Conservation (phyloP, 2,888 invertebrate genomes). For the Pinctada fucata region DNA sequence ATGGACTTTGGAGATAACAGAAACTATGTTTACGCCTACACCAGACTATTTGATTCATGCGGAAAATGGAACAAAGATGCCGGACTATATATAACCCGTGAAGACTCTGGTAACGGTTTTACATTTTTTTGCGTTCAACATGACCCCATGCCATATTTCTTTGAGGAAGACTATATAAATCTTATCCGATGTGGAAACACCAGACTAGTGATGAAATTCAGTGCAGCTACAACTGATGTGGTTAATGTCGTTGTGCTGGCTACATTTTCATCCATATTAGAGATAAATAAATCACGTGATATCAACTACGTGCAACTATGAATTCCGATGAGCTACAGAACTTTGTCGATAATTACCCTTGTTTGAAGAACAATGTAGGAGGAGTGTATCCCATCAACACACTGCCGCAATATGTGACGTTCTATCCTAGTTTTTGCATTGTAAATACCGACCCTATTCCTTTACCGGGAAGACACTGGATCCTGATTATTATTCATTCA, state of each 20-base stretch:
- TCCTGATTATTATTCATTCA: slow-evolving; percentile 12
- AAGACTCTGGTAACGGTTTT: slow-evolving; percentile 23
- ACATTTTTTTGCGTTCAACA: slow-evolving; percentile 9
- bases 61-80: too few relatives aligned
- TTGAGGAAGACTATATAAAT: slow-evolving; percentile 19
- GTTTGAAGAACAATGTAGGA: slow-evolving; percentile 8
- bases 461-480: slow-evolving; percentile 25
- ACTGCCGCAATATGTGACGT: slow-evolving; percentile 5
- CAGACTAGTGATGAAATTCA: slow-evolving; percentile 24
- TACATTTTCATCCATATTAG: neutral
- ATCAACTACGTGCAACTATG: slow-evolving; percentile 20
- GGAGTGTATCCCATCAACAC: slow-evolving; percentile 13
- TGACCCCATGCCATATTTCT: slow-evolving; percentile 3
- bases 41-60: slow-evolving; percentile 9
- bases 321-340: slow-evolving; percentile 11
- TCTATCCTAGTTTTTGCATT: slow-evolving; percentile 10
- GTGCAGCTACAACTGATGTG: neutral
- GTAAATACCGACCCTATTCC: slow-evolving; percentile 22
- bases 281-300: slow-evolving; percentile 3
- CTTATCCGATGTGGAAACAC: slow-evolving; percentile 20
- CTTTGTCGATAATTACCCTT: neutral
- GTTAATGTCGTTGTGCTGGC: neutral
- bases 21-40: slow-evolving; percentile 2
- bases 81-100: slow-evolving; percentile 9
- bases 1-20: slow-evolving; percentile 23